These are phyloP conservation scores for Colletes gigas DNA, from an alignment of 1,140 invertebrate species.

Conservation along the genomic window DNA sequence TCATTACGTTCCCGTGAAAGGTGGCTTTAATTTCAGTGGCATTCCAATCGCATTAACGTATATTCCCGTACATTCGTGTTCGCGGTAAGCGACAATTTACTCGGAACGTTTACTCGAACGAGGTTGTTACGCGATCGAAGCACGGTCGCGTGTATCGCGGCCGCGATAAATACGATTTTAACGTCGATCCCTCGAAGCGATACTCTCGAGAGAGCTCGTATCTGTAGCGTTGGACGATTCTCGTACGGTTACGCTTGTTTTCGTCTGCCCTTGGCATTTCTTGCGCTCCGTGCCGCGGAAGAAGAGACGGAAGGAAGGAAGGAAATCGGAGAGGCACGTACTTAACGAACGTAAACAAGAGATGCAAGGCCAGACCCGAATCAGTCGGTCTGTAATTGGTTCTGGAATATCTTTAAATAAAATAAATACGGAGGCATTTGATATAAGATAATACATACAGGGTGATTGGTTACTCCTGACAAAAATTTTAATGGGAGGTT, in stretches of 20 bases:
- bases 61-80: conserved; percentile 16
- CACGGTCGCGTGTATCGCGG: background rate
- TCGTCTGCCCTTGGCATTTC: no score
- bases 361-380: no score
- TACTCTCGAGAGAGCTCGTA: background rate
- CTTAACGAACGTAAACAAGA: no score
- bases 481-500: no score
- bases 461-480: no score
- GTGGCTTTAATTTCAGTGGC: conserved; percentile 79
- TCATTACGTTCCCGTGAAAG: conserved; percentile 78
- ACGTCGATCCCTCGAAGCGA: background rate
- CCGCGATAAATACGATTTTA: background rate
- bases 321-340: background rate
- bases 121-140: background rate
- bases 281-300: background rate
- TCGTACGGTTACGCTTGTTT: no score
- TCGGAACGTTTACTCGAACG: background rate
- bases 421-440: no score
- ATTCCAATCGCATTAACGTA: conserved; percentile 74
- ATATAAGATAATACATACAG: no score
- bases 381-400: no score
- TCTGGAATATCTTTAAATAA: no score
- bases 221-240: no score
- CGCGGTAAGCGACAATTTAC: conserved; percentile 8
- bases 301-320: background rate